These are phyloP conservation scores for Procapra przewalskii DNA, from an alignment of 2,113 vertebrate species.

Conservation along the genomic window DNA sequence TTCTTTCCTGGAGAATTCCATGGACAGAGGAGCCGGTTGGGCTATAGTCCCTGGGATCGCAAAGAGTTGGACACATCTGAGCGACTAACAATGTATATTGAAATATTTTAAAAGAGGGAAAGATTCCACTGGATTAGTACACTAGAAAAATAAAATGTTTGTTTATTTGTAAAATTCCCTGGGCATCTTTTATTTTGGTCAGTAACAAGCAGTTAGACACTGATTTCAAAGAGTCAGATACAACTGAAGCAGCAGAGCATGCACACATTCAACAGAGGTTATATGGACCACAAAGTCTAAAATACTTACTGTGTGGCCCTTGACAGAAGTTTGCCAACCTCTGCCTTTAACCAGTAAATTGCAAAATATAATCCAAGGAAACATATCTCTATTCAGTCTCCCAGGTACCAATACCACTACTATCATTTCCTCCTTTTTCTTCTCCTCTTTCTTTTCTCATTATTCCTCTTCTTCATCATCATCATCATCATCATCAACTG, in stretches of 20 bases:
- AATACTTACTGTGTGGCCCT: background rate
- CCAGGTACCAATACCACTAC: background rate
- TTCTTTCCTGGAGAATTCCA: background rate
- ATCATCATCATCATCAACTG: background rate
- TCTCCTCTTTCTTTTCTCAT: background rate
- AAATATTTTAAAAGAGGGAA: slow-evolving; percentile 14
- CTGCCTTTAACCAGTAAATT: background rate
- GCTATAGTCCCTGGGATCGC: background rate
- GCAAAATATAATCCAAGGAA: background rate
- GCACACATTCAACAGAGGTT: background rate
- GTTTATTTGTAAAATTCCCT: background rate
- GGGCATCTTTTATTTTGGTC: background rate
- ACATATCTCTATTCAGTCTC: background rate
- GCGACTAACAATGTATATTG: background rate
- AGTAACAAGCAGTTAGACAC: background rate
- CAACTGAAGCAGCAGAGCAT: background rate
- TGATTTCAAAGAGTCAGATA: background rate
- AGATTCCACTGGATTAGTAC: background rate
- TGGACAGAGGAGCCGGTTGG: background rate
- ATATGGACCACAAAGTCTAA: background rate
- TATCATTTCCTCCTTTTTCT: background rate
- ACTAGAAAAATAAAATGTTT: background rate
- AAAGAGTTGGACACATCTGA: background rate
- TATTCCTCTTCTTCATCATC: background rate
- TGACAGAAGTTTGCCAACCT: background rate